These are phyloP conservation scores for Oplegnathus fasciatus DNA, from an alignment of 2,113 vertebrate species.

Conservation along the genomic window DNA sequence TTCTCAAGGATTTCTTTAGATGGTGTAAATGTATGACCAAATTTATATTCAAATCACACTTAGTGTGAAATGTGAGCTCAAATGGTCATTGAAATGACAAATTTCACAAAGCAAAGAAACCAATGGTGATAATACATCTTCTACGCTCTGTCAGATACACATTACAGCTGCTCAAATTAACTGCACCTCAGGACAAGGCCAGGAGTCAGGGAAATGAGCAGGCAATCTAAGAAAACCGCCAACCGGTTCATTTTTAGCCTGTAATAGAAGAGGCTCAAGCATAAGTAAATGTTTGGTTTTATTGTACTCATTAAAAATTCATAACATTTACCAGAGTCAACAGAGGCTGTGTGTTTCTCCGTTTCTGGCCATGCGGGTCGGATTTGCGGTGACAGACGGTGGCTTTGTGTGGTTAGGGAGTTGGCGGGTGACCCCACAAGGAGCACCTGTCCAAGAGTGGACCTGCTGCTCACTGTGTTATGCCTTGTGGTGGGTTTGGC, in stretches of 20 bases:
- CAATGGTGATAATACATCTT: slow-evolving; percentile 74
- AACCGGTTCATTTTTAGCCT: slow-evolving; percentile 20
- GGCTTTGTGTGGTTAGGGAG: slow-evolving; percentile 66
- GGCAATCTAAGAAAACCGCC: slow-evolving; percentile 38
- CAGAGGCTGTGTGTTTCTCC: slow-evolving; percentile 48
- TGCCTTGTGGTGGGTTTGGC: slow-evolving; percentile 69
- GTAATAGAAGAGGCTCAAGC: slow-evolving; percentile 33
- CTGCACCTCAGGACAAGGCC: slow-evolving; percentile 56
- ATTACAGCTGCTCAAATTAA: slow-evolving; percentile 68
- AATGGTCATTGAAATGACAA: slow-evolving; percentile 74
- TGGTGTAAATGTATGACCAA: slow-evolving; percentile 41
- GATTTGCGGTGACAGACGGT: slow-evolving; percentile 67
- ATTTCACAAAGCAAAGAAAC: slow-evolving; percentile 69
- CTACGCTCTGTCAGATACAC: slow-evolving; percentile 68
- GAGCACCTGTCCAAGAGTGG: slow-evolving; percentile 74
- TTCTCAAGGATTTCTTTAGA: slow-evolving; percentile 67
- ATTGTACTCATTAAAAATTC: slow-evolving; percentile 56
- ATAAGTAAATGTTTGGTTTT: slow-evolving; percentile 56
- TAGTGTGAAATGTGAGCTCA: slow-evolving; percentile 63
- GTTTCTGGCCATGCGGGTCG: slow-evolving; percentile 42
- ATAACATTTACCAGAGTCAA: slow-evolving; percentile 59
- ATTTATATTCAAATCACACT: slow-evolving; percentile 75
- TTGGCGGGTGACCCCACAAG: slow-evolving; percentile 68
- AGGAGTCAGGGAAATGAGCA: slow-evolving; percentile 45
- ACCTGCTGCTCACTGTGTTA: slow-evolving; percentile 63